A percentile compares a stretch with the other conserved stretches of the same genome.
phyloP scores from a whole-genome alignment of 1,140 invertebrate genomes.

The Cotesia glomerata region DNA sequence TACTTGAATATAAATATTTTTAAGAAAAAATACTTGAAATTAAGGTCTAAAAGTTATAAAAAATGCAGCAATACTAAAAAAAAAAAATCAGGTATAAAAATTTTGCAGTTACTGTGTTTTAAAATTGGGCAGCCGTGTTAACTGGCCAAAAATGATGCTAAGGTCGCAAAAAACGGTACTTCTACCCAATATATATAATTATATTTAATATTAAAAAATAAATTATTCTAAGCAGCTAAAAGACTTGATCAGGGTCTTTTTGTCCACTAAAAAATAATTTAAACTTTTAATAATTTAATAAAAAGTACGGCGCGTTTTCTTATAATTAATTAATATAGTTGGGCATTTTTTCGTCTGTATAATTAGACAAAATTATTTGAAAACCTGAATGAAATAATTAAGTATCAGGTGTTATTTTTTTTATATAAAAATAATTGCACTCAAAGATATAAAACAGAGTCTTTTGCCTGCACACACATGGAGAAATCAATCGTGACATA shows the following conservation, averaged over 20 bases:
- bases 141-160: no score
- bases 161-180: no score
- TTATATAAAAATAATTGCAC: slow-evolving; percentile 32
- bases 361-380: slow-evolving; percentile 5
- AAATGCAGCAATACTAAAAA: no score
- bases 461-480: slow-evolving; percentile 58
- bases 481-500: slow-evolving; percentile 50
- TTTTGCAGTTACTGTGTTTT: no score
- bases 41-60: no score
- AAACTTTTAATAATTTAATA: background rate
- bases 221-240: slow-evolving; percentile 37
- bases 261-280: slow-evolving; percentile 16
- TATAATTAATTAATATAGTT: slow-evolving; percentile 36
- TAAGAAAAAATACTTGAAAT: no score
- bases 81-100: no score
- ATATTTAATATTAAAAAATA: background rate
- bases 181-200: no score
- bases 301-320: no score
- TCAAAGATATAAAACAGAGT: slow-evolving; percentile 47
- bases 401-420: slow-evolving; percentile 10
- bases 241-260: slow-evolving; percentile 57
- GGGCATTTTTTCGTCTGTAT: slow-evolving; percentile 55
- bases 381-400: background rate
- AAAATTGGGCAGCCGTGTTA: no score
- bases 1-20: no score